Conservation (phyloP, 92 coral and sea anemone species). For the Anthopleura xanthogrammica region DNA sequence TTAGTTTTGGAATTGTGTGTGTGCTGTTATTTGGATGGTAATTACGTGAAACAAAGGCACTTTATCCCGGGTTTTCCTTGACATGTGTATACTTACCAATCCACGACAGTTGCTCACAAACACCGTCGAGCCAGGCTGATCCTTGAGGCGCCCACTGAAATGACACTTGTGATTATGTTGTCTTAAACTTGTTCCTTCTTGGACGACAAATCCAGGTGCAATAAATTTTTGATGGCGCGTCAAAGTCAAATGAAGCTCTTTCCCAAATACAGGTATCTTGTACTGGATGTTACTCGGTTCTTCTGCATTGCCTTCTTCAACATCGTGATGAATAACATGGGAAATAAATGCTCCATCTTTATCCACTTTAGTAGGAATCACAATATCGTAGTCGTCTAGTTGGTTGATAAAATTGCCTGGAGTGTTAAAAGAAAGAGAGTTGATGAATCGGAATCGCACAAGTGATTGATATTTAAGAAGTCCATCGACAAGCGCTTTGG, state of each 20-base stretch:
- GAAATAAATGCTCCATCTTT: constrained; percentile 69
- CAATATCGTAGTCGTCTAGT: constrained; percentile 40
- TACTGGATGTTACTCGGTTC: constrained; percentile 46
- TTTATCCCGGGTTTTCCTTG: background rate
- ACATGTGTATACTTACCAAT: constrained; percentile 64
- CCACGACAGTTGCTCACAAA: constrained; percentile 89
- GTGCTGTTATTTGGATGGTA: constrained; percentile 19
- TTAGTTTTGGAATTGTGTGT: constrained; percentile 27
- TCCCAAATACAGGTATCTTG: constrained; percentile 69
- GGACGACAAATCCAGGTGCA: constrained; percentile 65
- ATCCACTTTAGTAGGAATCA: constrained; percentile 62
- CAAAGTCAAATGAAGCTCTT: constrained; percentile 65
- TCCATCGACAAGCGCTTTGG: constrained; percentile 11
- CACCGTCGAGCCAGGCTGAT: constrained; percentile 72
- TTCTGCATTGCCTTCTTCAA: constrained; percentile 3
- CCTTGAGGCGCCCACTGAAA: constrained; percentile 71
- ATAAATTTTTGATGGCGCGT: constrained; percentile 51
- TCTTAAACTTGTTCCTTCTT: constrained; percentile 41
- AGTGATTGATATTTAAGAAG: constrained; percentile 14
- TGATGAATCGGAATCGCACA: constrained; percentile 6
- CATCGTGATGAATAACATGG: constrained; percentile 51
- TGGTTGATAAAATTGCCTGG: constrained; percentile 36
- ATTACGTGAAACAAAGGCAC: constrained; percentile 15
- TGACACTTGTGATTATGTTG: constrained; percentile 67
- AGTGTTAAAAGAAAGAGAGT: constrained; percentile 10